Base-by-base conservation (phyloP, 30 jellyfish, hydroid and myxozoan species). In the Turritopsis rubra region DNA sequence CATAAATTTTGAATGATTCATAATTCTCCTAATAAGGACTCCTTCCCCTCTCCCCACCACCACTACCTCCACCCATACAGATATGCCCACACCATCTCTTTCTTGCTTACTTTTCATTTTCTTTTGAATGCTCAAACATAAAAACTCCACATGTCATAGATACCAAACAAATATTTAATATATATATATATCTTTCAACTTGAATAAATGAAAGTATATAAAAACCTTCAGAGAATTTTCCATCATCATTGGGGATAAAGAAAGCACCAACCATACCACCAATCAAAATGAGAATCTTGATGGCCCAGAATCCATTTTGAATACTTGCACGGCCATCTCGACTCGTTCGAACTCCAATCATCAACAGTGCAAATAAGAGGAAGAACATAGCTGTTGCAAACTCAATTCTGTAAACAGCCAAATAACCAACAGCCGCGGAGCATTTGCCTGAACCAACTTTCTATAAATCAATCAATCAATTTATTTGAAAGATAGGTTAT, bases 281-380 rank as follows among this genome's bases (percentile, higher is more conserved):
- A 76, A 86, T 73, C 31, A 90, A 54, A 20, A 81, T 71, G 53
- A 90, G 93, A 66, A 90, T 53, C 52, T 90, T 90, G 88, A 90
- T 19, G 53, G 83, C 81, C 97, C 97, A 90, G 78, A 90, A 90
- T 0, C 97, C 97, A 82, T 90, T 90, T 65, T 90, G 97, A 0
- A 90, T 23, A n/a, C 89, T 60, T 54, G 95, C 95, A 72, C 97
- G 71, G 75, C 92, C 83, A 70, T 86, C 97, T 72, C 85, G 85
- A 71, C 94, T 83, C 30, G 92, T 75, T 76, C 79, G 86, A 28
- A 90, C 95, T 20, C 97, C 95, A 76, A 90, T 20, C 89, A 80
- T 85, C 31, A 90, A 29, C 0, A 90, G 23, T 87, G 88, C 83
- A 73, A 90, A 74, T 20, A 90, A 27, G 22, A 86, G 5, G 79